Evolutionary conservation across 2,888 invertebrate genomes (phyloP).

Genomic region (Argynnis bischoffii): DNA sequence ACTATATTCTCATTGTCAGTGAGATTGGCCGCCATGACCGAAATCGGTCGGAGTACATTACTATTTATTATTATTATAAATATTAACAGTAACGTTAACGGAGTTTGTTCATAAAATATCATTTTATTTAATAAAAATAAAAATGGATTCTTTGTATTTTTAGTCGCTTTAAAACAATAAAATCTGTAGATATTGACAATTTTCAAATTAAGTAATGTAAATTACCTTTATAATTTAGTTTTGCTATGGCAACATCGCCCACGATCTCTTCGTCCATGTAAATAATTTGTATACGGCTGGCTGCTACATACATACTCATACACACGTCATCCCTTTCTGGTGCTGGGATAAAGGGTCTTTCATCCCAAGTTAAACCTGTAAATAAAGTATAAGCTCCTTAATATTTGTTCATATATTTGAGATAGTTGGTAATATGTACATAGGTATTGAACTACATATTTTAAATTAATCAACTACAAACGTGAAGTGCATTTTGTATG

Average conservation of each 20-base stretch:
- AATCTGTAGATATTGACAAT: neutral
- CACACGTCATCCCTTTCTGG: constrained; percentile 63
- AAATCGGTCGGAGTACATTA: too few relatives aligned
- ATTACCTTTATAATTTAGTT: constrained; percentile 71
- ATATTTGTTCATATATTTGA: neutral
- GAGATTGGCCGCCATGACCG: too few relatives aligned
- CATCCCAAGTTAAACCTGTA: constrained; percentile 56
- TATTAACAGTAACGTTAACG: too few relatives aligned
- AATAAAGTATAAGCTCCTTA: neutral
- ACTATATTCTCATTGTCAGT: too few relatives aligned
- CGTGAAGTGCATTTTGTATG: too few relatives aligned
- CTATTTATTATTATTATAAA: too few relatives aligned
- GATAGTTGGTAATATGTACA: too few relatives aligned
- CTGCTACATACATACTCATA: constrained; percentile 63
- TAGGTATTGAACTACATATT: too few relatives aligned
- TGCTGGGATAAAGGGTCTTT: constrained; percentile 62
- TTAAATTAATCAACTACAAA: too few relatives aligned
- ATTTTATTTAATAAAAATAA: too few relatives aligned
- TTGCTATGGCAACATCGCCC: constrained; percentile 67
- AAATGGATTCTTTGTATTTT: neutral
- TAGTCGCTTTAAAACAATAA: neutral
- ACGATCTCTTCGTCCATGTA: constrained; percentile 74
- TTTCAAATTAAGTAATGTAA: neutral
- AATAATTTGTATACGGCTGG: constrained; percentile 83
- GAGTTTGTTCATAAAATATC: too few relatives aligned